Percentiles rank a stretch among this genome's conserved stretches.
phyloP scores from a whole-genome alignment of 2,113 vertebrate species.

The Mobula birostris region DNA sequence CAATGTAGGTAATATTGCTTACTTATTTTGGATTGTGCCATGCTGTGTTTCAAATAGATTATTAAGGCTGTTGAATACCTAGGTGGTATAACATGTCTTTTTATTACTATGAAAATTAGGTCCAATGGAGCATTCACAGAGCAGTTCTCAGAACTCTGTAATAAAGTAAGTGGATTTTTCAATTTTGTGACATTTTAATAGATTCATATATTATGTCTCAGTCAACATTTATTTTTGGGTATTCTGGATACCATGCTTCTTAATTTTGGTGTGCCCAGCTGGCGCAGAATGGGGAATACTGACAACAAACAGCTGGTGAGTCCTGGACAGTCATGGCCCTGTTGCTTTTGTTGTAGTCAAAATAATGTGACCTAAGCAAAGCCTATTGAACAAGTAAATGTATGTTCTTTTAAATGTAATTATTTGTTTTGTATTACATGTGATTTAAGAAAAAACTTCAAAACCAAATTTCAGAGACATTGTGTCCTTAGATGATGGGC shows the following conservation, averaged over 20 bases:
- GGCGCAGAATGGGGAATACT: slow-evolving; percentile 8
- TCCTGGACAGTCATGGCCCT: background rate
- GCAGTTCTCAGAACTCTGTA: slow-evolving; percentile 27
- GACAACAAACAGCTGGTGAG: slow-evolving; percentile 11
- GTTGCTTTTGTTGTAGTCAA: background rate
- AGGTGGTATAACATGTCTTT: slow-evolving; percentile 23
- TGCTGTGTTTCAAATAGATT: slow-evolving; percentile 4
- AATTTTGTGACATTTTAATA: slow-evolving; percentile 7
- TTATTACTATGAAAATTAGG: slow-evolving; percentile 32
- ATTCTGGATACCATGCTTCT: background rate
- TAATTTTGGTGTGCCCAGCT: slow-evolving; percentile 13
- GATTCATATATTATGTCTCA: background rate
- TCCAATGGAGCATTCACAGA: slow-evolving; percentile 23
- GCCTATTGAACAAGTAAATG: background rate
- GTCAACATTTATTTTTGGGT: slow-evolving; percentile 20
- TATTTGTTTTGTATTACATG: background rate
- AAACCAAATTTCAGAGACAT: background rate
- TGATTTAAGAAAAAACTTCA: background rate
- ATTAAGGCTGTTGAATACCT: background rate
- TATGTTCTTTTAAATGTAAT: background rate
- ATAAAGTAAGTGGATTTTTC: slow-evolving; percentile 32
- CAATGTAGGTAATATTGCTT: slow-evolving; percentile 11
- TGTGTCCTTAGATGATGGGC: background rate
- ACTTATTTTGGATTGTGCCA: slow-evolving; percentile 23
- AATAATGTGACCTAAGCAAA: background rate